Percentiles rank a stretch among this genome's conserved stretches.
These are phyloP conservation scores for Cottoperca gobio DNA, from an alignment of 2,797 vertebrate species.

Conservation along the genomic window DNA sequence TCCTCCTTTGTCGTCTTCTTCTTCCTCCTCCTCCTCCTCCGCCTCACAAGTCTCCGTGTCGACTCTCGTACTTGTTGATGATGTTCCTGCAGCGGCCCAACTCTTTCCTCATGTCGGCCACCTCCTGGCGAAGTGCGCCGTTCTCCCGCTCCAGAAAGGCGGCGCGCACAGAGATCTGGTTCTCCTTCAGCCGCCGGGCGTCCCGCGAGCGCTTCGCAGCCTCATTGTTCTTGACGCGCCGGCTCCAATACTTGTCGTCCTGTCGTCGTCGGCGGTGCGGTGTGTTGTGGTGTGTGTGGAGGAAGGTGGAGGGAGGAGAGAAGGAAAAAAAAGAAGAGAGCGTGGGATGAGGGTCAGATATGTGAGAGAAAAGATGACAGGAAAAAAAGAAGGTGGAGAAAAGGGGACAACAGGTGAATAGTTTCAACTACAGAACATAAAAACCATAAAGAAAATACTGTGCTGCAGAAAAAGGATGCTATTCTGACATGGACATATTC, in stretches of 20 bases:
- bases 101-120: slow-evolving; percentile 92
- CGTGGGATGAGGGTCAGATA: slow-evolving; percentile 56
- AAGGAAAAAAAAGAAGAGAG: slow-evolving; percentile 6
- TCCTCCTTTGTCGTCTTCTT: background rate
- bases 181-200: slow-evolving; percentile 94
- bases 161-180: slow-evolving; percentile 94
- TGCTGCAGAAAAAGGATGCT: too few relatives aligned
- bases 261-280: slow-evolving; percentile 57
- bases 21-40: slow-evolving; percentile 11
- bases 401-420: slow-evolving; percentile 42
- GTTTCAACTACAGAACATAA: background rate
- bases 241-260: slow-evolving; percentile 95
- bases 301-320: slow-evolving; percentile 26
- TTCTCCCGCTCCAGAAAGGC: slow-evolving; percentile 96
- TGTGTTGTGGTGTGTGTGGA: slow-evolving; percentile 63
- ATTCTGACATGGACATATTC: background rate
- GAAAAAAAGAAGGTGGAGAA: slow-evolving; percentile 2
- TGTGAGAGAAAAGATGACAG: slow-evolving; percentile 21
- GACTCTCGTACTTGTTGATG: slow-evolving; percentile 91
- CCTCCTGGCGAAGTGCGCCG: slow-evolving; percentile 88
- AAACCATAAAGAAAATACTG: background rate
- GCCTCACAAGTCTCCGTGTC: slow-evolving; percentile 90
- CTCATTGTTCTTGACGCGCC: slow-evolving; percentile 92
- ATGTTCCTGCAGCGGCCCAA: slow-evolving; percentile 91
- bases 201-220: slow-evolving; percentile 93